Conservation (phyloP, 2,888 invertebrate species). For the Heterodera filipjevi region DNA sequence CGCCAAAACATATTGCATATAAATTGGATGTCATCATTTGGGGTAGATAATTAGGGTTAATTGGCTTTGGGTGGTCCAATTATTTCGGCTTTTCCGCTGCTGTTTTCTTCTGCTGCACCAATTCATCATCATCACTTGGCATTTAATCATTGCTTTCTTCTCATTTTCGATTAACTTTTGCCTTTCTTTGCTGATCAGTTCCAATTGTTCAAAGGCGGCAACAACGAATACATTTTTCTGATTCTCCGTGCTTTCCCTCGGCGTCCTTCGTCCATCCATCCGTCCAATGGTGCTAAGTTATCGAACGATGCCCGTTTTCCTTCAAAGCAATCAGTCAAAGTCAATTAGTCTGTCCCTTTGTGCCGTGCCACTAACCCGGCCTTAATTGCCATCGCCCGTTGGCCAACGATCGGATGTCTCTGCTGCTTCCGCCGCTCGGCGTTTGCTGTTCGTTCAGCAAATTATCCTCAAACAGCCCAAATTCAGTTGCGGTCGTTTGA, state of each 20-base stretch:
- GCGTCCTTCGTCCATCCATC: neutral
- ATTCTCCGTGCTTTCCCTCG: neutral
- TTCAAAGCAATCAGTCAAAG: neutral
- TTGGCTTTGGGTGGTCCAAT: no score
- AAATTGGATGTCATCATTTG: no score
- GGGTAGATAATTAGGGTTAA: no score
- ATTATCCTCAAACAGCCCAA: neutral
- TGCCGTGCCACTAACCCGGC: slow-evolving; percentile 29
- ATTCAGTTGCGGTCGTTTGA: neutral
- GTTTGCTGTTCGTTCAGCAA: neutral
- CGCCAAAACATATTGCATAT: no score
- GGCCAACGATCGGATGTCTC: slow-evolving; percentile 36
- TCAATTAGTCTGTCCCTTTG: neutral
- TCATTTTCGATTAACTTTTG: neutral
- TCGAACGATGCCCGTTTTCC: neutral
- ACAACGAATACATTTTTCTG: slow-evolving; percentile 1
- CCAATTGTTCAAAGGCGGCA: slow-evolving; percentile 9
- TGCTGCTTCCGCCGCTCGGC: neutral
- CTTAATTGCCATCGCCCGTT: slow-evolving; percentile 45
- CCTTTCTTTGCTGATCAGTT: neutral
- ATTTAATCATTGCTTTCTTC: neutral
- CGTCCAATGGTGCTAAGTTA: neutral
- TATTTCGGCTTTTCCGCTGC: no score
- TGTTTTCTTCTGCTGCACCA: neutral
- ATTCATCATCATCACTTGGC: neutral